A percentile compares a stretch with the other conserved stretches of the same genome.
Conservation (phyloP, 2,797 vertebrate species). For the Odontamblyopus lacepedii region DNA sequence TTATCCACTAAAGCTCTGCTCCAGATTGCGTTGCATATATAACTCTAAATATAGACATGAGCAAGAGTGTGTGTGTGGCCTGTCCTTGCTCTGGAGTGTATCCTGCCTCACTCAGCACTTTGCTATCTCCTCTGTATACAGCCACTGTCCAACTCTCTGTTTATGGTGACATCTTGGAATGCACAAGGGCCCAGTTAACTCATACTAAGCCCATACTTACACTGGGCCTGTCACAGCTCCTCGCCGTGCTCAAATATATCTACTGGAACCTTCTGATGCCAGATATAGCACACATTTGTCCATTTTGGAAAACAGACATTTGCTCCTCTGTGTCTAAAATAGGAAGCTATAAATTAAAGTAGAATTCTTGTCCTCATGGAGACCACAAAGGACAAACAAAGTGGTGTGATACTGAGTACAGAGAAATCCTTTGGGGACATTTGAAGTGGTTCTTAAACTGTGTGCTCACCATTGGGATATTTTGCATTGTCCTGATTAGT, state of each 20-base stretch:
- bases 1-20: neutral
- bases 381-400: neutral
- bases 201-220: conserved; percentile 13
- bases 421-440: neutral
- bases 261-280: neutral
- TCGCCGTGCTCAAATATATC: neutral
- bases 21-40: neutral
- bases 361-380: neutral
- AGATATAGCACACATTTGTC: neutral
- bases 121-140: conserved; percentile 29
- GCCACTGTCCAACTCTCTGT: conserved; percentile 5
- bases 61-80: neutral
- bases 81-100: conserved; percentile 4
- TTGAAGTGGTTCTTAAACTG: neutral
- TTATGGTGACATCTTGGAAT: conserved; percentile 42
- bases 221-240: neutral
- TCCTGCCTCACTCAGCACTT: conserved; percentile 16
- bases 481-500: neutral
- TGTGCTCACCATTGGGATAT: neutral
- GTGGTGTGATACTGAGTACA: neutral
- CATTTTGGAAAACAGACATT: conserved; percentile 1
- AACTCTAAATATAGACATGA: conserved; percentile 12
- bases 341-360: neutral
- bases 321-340: neutral
- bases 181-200: conserved; percentile 10